These are phyloP conservation scores for Clistopyga incitator DNA, from an alignment of 2,888 invertebrate genomes.

Conservation along the genomic window DNA sequence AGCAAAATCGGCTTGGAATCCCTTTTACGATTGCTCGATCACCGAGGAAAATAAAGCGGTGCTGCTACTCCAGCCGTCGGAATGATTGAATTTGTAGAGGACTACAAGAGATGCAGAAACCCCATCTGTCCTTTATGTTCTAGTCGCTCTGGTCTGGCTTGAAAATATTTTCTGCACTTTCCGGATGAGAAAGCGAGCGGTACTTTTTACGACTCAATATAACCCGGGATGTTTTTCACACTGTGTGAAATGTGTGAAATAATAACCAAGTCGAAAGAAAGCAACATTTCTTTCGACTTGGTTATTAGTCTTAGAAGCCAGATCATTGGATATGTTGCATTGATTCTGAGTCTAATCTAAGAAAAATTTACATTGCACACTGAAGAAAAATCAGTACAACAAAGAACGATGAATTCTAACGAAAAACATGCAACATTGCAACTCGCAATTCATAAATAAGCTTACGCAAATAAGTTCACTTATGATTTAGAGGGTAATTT, in stretches of 20 bases:
- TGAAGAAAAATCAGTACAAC: background rate
- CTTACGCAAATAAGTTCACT: too few species aligned
- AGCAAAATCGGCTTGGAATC: constrained; percentile 5
- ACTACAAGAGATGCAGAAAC: background rate
- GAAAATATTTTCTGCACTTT: background rate
- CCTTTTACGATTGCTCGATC: background rate
- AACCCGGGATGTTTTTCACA: background rate
- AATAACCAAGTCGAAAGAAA: too few species aligned
- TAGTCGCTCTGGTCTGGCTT: background rate
- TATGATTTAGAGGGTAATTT: too few species aligned
- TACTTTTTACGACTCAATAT: background rate
- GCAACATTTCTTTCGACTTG: background rate
- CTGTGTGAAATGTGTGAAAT: too few species aligned
- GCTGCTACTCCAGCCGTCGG: background rate
- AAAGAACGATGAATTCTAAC: background rate
- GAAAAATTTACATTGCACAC: background rate
- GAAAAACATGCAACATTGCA: background rate
- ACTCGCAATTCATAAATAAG: too few species aligned
- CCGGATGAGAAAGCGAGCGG: background rate
- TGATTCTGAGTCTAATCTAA: background rate
- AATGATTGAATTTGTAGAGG: constrained; percentile 4
- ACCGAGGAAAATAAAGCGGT: background rate
- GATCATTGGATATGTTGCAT: background rate
- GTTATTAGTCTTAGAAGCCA: background rate
- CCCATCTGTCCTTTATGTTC: background rate